Evolutionary conservation across 2,888 invertebrate species (phyloP), one percentile per base, ranked within the genome.

Genomic region (Tridacna gigas): DNA sequence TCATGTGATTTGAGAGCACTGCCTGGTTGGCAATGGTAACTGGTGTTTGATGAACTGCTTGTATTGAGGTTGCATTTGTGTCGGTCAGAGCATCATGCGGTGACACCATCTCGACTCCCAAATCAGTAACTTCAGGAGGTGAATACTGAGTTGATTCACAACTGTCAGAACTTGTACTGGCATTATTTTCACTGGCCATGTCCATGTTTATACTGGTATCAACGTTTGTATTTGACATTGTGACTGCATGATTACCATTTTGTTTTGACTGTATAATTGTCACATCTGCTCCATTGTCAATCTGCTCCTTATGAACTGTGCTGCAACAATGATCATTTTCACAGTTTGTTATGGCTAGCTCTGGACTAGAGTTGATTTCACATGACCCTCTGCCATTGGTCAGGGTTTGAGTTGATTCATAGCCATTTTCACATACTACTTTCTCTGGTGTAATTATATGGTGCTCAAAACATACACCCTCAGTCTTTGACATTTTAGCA

Each of bases 1-100:
- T 78, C 60, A 79, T 80, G 56, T 80, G 84, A 56, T 56, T 73
- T 22, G 69, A 74, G n/a, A 74, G 80, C 37, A 75, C 67, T 74
- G 74, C 75, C 13, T 22, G 25, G 51, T 22, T 71, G 48, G 71
- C 71, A 12, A 71, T 71, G 71, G 71, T 71, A 22, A 71, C 71
- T 12, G 71, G 71, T 51, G 71, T 51, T 22, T n/a, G 25, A 71
- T 71, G 71, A n/a, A n/a, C 47, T 12, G 51, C 71, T 47, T 25
- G 71, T 71, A 18, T 25, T 25, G 22, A 12, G 22, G 48, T 25
- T 0, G 26, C 4, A 18, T 71, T 71, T 71, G 71, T 25, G 71
- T 71, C 71, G 0, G 22, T 25, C 22, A 51, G 22, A 22, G 22
- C 51, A 51, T 48, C 51, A 22, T 51, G 37, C 4, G 67, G 37